Base-by-base conservation (phyloP, 2,888 invertebrate genomes). In the Napeogenes inachia region DNA sequence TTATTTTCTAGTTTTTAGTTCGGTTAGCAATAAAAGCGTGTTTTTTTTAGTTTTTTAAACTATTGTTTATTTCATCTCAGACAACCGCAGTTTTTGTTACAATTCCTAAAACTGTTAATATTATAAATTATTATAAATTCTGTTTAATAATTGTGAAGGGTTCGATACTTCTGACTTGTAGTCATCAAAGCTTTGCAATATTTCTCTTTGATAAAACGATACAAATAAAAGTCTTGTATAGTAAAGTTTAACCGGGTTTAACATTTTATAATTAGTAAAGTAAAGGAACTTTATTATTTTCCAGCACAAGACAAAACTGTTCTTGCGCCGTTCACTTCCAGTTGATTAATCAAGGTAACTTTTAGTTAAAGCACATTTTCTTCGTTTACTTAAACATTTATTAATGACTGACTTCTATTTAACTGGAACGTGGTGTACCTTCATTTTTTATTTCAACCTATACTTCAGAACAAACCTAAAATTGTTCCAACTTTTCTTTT, bases 1-100 rank as follows among this genome's bases (percentile, higher is more conserved):
- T n/a, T n/a, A n/a, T n/a, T n/a, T n/a, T n/a, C n/a, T n/a, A n/a
- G n/a, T n/a, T n/a, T n/a, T n/a, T n/a, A n/a, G n/a, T n/a, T n/a
- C n/a, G n/a, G n/a, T n/a, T n/a, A n/a, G n/a, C n/a, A n/a, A n/a
- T n/a, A n/a, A n/a, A n/a, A n/a, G n/a, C n/a, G n/a, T n/a, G n/a
- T n/a, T n/a, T n/a, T n/a, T n/a, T n/a, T n/a, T n/a, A n/a, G n/a
- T n/a, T n/a, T n/a, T n/a, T n/a, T n/a, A n/a, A n/a, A n/a, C n/a
- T n/a, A n/a, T n/a, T n/a, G n/a, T n/a, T n/a, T n/a, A n/a, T 89
- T 89, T 89, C 88, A 42, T 42, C 87, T 88, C 77, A 77, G 72
- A 81, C 81, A 82, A 85, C 89, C 87, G 87, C 89, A 89, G 89
- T 89, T 89, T 86, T 87, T 21, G 50, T 30, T 50, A 30, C 50